A percentile compares a stretch with the other conserved stretches of the same genome.
Evolutionary conservation across 2,797 vertebrate genomes (phyloP).

Genomic region (Phataginus tetradactyla): DNA sequence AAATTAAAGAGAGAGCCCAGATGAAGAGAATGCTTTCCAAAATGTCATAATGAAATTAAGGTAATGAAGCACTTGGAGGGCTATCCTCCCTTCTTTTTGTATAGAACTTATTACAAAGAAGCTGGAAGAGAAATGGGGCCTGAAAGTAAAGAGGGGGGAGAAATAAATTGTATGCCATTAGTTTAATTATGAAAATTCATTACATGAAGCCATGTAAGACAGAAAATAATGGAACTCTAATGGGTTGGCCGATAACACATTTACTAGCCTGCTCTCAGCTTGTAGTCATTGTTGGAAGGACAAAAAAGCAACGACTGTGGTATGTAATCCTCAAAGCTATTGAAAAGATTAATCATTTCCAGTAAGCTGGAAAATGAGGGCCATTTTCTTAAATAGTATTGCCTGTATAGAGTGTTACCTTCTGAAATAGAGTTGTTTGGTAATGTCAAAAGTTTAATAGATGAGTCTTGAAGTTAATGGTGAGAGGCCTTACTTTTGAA

Average conservation of each 20-base stretch:
- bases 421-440: conserved; percentile 73
- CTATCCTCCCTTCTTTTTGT: conserved; percentile 68
- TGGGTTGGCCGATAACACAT: conserved; percentile 77
- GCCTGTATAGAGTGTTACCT: conserved; percentile 70
- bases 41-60: conserved; percentile 82
- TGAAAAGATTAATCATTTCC: conserved; percentile 82
- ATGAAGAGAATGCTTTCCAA: conserved; percentile 78
- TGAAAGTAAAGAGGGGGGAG: conserved; percentile 74
- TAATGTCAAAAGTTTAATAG: conserved; percentile 83
- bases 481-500: conserved; percentile 80
- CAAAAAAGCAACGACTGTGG: conserved; percentile 67
- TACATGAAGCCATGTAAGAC: conserved; percentile 79
- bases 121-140: conserved; percentile 77
- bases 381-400: conserved; percentile 75
- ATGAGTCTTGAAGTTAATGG: conserved; percentile 84
- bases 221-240: conserved; percentile 80
- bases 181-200: conserved; percentile 85
- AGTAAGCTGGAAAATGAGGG: conserved; percentile 79
- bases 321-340: conserved; percentile 66
- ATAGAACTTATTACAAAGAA: conserved; percentile 68
- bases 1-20: conserved; percentile 75
- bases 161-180: conserved; percentile 72
- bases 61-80: conserved; percentile 80
- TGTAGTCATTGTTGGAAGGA: conserved; percentile 70
- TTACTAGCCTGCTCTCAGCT: conserved; percentile 74